Evolutionary conservation across 2,888 invertebrate genomes (phyloP), one percentile per base, ranked within the genome.

Genomic region (Stenurella melanura): DNA sequence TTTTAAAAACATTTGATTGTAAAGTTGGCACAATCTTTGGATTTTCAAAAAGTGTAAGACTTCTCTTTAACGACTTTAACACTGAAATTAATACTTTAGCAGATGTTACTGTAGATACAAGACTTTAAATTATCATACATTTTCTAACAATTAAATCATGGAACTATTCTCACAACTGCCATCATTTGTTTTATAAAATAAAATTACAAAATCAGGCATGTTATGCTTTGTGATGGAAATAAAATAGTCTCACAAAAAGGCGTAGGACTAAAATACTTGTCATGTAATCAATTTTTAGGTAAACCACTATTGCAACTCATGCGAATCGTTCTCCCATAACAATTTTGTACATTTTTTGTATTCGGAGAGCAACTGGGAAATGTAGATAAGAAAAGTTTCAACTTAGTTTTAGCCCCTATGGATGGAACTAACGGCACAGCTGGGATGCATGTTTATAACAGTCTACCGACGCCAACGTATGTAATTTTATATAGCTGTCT

Each of bases 331-430:
- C 57, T 69, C 57, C 58, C 69, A 69, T 34, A 69, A 69, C 69
- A 69, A 69, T 69, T 56, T 69, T 58, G 38, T 56, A 9, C 18
- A 19, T 69, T 57, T 68, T 69, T 34, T 68, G 21, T 54, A 17
- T 26, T 26, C 26, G 30, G 18, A 30, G 56, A 34, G 57, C 67
- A 56, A 69, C 57, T 69, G 69, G 69, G 69, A 69, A 57, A 58
- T 58, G 57, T 58, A 69, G 69, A 69, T 69, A 69, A 69, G 69
- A 56, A 69, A 69, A 56, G 21, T 68, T 68, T 66, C 19, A 38
- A 66, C 66, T 50, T 66, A 67, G 54, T 56, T 56, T 54, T 69
- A 54, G 19, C 56, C 58, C 58, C 30, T 58, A 57, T 57, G 34
- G 69, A 69, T 30, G 34, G 69, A 57, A 69, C 57, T 34, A 57